Evolutionary conservation across 2,113 vertebrate species (phyloP), one percentile per base, ranked within the genome.

Genomic region (Phaetusa simplex): DNA sequence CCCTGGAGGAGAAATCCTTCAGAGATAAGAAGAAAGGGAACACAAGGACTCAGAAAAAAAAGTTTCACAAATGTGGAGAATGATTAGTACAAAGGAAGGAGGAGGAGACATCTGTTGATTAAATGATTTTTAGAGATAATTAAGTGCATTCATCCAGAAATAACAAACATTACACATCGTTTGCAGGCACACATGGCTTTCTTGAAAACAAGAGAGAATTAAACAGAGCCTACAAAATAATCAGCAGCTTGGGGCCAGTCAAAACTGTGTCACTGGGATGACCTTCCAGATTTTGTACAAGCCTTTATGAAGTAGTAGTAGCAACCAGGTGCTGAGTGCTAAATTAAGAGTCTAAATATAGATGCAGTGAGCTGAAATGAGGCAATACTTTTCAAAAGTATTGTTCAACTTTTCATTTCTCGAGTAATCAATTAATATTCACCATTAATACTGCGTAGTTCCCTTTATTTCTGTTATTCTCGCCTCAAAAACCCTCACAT

Each of bases 81-180:
- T 96, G 93, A 97, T 97, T 98, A 98, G 95, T 90, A 97, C 56
- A 96, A 96, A 97, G 62, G 30, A 98, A 98, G 96, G 90, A 97
- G 97, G 97, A 98, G 97, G 97, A 97, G 96, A 97, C 96, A 96
- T 98, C 96, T 98, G 98, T 95, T 98, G 97, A 98, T 97, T 94
- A 98, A 98, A 98, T 97, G 94, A 97, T 97, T 98, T 98, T 98
- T 97, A 97, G 96, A 97, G 97, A 98, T 97, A 98, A 98, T 98
- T 98, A 98, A 98, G 97, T 98, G 97, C 97, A 98, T 97, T 98
- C 97, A 98, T 97, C 97, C 98, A 98, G 97, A 98, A 97, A 98
- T 96, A 98, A 97, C 88, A 98, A 98, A 97, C 95, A 98, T 97
- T 98, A 94, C 85, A 97, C 69, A 97, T 97, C 43, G 22, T 98